phyloP scores from a whole-genome alignment of 2,888 invertebrate species.

The Limnephilus lunatus region DNA sequence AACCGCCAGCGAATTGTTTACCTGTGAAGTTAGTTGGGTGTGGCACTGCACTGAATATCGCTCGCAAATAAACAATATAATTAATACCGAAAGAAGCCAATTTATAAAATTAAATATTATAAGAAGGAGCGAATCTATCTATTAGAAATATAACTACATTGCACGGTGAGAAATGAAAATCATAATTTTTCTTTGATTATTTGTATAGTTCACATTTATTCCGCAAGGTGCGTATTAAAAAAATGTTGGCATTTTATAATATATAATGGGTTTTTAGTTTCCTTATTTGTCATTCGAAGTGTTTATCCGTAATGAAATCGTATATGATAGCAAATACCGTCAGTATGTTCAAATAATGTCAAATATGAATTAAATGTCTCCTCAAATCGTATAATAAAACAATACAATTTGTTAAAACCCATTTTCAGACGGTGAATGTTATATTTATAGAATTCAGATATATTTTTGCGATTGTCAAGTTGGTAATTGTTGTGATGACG shows the following conservation, averaged over 20 bases:
- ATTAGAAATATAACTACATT: background rate
- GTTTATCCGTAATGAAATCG: background rate
- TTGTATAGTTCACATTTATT: background rate
- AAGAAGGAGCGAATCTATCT: background rate
- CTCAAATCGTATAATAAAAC: background rate
- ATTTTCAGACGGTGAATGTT: background rate
- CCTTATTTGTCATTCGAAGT: background rate
- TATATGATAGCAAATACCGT: background rate
- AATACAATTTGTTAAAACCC: background rate
- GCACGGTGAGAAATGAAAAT: fast-evolving
- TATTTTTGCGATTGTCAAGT: conserved; percentile 24
- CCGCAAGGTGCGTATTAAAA: background rate
- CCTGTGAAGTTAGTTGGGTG: conserved; percentile 60
- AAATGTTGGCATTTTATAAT: background rate
- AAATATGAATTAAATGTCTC: conserved; percentile 14
- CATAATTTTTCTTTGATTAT: background rate
- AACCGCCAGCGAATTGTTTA: conserved; percentile 45
- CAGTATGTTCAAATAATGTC: background rate
- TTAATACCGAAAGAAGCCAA: background rate
- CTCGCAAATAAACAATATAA: background rate
- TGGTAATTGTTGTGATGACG: conserved; percentile 55
- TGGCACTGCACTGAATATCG: conserved; percentile 52
- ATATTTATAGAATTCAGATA: background rate
- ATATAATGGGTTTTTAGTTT: background rate
- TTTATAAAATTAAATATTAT: background rate